phyloP scores from a whole-genome alignment of 2,797 vertebrate genomes.

The Tragopan temminckii region DNA sequence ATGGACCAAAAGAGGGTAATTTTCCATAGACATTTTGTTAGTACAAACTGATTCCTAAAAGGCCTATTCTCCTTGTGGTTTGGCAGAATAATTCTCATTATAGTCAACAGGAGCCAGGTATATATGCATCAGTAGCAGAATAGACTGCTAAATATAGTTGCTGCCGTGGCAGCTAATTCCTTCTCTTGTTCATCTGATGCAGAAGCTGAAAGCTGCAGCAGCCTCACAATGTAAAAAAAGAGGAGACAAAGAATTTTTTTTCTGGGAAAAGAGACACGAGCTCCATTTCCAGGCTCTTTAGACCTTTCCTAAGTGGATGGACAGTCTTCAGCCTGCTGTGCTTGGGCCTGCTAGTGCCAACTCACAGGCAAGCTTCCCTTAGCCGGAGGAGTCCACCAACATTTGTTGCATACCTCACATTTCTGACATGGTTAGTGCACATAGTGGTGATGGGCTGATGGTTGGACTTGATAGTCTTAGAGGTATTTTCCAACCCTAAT shows the following conservation, averaged over 20 bases:
- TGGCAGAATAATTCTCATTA: conserved; percentile 47
- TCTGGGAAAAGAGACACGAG: background rate
- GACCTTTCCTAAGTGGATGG: background rate
- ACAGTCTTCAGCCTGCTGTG: background rate
- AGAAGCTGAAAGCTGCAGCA: conserved; percentile 1
- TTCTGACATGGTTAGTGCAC: too few species aligned
- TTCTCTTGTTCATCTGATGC: background rate
- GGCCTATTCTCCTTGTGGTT: conserved; percentile 13
- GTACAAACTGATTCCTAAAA: conserved; percentile 31
- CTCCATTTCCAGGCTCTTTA: background rate
- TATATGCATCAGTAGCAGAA: conserved; percentile 39
- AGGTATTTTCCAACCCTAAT: too few species aligned
- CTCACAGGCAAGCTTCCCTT: rapidly evolving
- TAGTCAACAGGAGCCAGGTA: conserved; percentile 41
- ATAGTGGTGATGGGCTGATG: too few species aligned
- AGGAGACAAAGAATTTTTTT: background rate
- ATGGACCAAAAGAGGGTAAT: conserved; percentile 20
- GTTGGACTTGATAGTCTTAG: too few species aligned
- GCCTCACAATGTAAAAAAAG: background rate
- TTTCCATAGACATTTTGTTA: conserved; percentile 20
- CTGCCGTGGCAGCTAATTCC: background rate
- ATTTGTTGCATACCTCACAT: background rate
- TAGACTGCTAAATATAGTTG: conserved; percentile 61
- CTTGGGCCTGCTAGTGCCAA: background rate
- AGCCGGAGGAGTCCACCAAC: background rate